Evolutionary conservation across 2,888 invertebrate species (phyloP).

Genomic region (Aplocera efformata): DNA sequence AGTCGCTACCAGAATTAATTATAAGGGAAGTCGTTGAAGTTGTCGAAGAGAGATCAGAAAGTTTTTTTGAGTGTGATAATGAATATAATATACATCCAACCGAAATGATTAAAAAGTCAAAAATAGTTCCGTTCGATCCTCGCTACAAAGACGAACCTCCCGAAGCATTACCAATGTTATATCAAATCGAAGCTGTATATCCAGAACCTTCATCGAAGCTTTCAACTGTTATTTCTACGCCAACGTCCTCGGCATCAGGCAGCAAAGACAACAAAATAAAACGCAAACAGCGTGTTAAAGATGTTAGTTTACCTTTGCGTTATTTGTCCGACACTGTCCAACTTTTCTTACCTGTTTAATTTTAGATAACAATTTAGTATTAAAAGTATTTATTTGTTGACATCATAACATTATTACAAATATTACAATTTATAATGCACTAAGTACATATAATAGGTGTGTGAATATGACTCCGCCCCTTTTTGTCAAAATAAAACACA

Average conservation of each 20-base stretch:
- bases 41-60: slow-evolving; percentile 25
- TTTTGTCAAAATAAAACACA: too few relatives aligned
- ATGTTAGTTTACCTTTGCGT: neutral
- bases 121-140: slow-evolving; percentile 27
- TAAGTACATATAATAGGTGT: too few relatives aligned
- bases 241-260: neutral
- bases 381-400: too few relatives aligned
- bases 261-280: neutral
- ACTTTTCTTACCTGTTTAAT: too few relatives aligned
- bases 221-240: neutral
- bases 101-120: slow-evolving; percentile 37
- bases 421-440: too few relatives aligned
- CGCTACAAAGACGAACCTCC: slow-evolving; percentile 7
- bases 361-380: too few relatives aligned
- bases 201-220: neutral
- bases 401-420: too few relatives aligned
- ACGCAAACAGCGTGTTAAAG: neutral
- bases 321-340: too few relatives aligned
- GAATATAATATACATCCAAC: slow-evolving; percentile 1
- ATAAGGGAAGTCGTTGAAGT: slow-evolving; percentile 7
- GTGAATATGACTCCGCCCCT: too few relatives aligned
- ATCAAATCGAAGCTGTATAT: neutral
- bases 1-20: slow-evolving; percentile 25
- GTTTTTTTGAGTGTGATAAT: slow-evolving; percentile 32
- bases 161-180: neutral